A percentile compares a stretch with the other conserved stretches of the same genome.
Conservation (phyloP, 2,888 invertebrate species). For the Catotricha subobsoleta region DNA sequence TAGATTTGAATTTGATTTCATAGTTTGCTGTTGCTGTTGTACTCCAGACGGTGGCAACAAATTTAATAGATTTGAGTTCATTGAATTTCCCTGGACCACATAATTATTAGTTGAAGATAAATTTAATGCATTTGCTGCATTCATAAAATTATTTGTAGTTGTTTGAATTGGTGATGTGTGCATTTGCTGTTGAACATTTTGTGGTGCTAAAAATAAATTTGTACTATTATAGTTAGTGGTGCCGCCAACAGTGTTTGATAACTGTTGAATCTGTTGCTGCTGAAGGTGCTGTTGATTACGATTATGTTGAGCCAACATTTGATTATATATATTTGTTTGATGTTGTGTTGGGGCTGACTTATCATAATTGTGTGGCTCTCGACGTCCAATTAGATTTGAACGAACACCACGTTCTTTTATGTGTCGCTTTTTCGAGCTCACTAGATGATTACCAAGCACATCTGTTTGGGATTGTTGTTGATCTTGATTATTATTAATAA, state of each 20-base stretch:
- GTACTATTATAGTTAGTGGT: slow-evolving; percentile 5
- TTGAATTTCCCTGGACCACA: neutral
- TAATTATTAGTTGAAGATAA: slow-evolving; percentile 3
- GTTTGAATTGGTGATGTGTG: slow-evolving; percentile 11
- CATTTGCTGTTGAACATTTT: slow-evolving; percentile 5
- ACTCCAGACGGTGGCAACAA: neutral
- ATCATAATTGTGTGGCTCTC: slow-evolving; percentile 31
- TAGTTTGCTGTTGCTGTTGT: neutral
- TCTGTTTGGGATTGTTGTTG: too few species aligned
- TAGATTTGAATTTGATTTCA: slow-evolving; percentile 4
- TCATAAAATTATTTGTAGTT: slow-evolving; percentile 9
- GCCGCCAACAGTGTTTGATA: neutral
- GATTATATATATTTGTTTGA: slow-evolving; percentile 30
- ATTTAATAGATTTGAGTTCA: neutral
- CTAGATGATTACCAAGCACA: too few species aligned
- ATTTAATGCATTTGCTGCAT: slow-evolving; percentile 7
- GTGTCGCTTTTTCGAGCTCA: slow-evolving; percentile 3
- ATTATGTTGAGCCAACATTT: slow-evolving; percentile 26
- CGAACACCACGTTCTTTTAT: slow-evolving; percentile 3
- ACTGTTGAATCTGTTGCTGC: slow-evolving; percentile 11
- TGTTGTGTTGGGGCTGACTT: slow-evolving; percentile 30
- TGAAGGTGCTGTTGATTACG: slow-evolving; percentile 15
- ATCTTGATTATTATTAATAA: too few species aligned
- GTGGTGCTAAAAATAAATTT: slow-evolving; percentile 3
- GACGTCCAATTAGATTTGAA: slow-evolving; percentile 14